Conservation (phyloP, 2,888 invertebrate species). For the Aspidapion aeneum region DNA sequence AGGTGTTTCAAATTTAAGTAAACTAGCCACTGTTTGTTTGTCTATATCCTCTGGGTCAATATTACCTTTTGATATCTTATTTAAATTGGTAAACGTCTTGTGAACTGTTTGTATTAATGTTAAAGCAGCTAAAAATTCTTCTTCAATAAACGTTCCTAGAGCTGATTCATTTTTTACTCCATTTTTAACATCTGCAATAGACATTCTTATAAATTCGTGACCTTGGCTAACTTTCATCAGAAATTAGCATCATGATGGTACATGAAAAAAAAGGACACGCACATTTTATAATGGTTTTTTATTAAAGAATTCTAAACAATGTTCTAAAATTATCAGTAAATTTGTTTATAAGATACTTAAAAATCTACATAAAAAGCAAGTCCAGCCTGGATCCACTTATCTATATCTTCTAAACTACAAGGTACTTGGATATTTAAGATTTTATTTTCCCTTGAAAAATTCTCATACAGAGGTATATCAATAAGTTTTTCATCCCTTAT, state of each 20-base stretch:
- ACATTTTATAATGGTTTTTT: too few species aligned
- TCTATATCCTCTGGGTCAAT: conserved; percentile 46
- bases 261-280: too few species aligned
- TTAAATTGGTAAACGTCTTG: conserved; percentile 55
- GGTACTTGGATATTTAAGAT: conserved; percentile 39
- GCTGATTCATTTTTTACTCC: conserved; percentile 42
- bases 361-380: conserved; percentile 59
- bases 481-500: conserved; percentile 37
- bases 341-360: too few species aligned
- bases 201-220: conserved; percentile 41
- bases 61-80: conserved; percentile 59
- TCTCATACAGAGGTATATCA: conserved; percentile 41
- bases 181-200: conserved; percentile 28
- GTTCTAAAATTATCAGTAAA: too few species aligned
- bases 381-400: conserved; percentile 61
- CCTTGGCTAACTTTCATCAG: conserved; percentile 71
- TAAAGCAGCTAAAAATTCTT: conserved; percentile 61
- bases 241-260: too few species aligned
- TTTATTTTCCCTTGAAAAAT: conserved; percentile 39
- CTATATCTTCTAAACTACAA: conserved; percentile 43
- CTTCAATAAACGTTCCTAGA: conserved; percentile 56
- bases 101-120: conserved; percentile 60
- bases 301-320: too few species aligned
- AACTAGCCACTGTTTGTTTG: conserved; percentile 38
- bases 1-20: conserved; percentile 63